Evolutionary conservation across 2,113 vertebrate species (phyloP), one percentile per base, ranked within the genome.

Genomic region (Oreotrochilus melanogaster): DNA sequence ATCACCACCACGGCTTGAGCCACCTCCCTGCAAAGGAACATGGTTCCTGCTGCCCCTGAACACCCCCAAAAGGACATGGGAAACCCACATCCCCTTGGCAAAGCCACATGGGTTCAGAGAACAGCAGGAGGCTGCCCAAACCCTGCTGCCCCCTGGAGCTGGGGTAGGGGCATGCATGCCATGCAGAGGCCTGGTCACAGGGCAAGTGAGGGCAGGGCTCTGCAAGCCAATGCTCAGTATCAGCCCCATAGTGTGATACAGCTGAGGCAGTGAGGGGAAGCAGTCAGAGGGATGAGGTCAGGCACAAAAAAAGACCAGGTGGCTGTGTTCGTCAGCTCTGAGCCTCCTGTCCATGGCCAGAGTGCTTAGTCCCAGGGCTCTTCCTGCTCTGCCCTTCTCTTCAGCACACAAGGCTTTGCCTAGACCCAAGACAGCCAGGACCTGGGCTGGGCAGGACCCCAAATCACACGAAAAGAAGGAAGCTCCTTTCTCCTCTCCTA

Each of bases 101-200:
- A 89, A 84, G 39, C 48, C 48, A 27, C 10, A 14, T 0, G 12
- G 74, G 30, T 42, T 35, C 15, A 25, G 39, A 51, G 51, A 31
- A 64, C 1, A 4, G 45, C 43, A 82, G 53, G 57, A 71, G 69
- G 73, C 25, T 70, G 64, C 53, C 47, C 9, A 1, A 71, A 62
- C 13, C 25, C 54, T 0, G 0, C 4, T 17, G 6, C 5, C 19
- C 45, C 60, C 57, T 1, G 0, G 45, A 78, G 61, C n/a, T 3
- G 3, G 7, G 61, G 30, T 14, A 27, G 51, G 58, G 51, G 66
- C 15, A 28, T 79, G 7, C 0, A 11, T 53, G 76, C 50, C 69
- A 2, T 0, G 35, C 19, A 75, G 51, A 75, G 33, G 17, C 31
- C 61, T 8, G 7, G 74, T 47, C 37, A 9, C 56, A 57, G 65